Evolutionary conservation across 2,888 invertebrate species (phyloP).

Genomic region (Cephus pulcher): DNA sequence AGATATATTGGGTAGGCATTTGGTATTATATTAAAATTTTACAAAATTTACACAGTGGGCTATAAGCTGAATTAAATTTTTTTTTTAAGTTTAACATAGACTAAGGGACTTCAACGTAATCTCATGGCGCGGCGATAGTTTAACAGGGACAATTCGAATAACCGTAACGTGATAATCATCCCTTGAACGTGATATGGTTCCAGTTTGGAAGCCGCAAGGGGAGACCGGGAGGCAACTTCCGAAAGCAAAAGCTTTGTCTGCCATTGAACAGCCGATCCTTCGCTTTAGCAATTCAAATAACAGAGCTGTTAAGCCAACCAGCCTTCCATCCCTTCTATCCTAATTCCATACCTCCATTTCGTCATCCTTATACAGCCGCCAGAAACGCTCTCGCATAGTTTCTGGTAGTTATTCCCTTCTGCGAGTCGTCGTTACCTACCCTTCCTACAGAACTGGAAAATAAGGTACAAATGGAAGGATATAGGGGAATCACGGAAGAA

Average conservation of each 20-base stretch:
- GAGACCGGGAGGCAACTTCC: background rate
- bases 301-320: background rate
- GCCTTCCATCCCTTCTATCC: background rate
- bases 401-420: background rate
- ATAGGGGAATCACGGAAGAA: background rate
- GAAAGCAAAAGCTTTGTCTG: background rate
- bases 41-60: too few species aligned
- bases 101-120: background rate
- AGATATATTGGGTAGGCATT: background rate
- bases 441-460: background rate
- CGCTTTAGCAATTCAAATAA: conserved; percentile 5
- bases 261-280: background rate
- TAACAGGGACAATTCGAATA: background rate
- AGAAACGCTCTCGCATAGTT: background rate
- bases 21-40: background rate
- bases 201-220: background rate
- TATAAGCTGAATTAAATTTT: too few species aligned
- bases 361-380: background rate
- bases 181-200: background rate
- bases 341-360: background rate
- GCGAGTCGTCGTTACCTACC: background rate
- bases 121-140: background rate
- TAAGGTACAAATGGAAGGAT: background rate
- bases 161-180: background rate
- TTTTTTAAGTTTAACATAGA: background rate